Evolutionary conservation across 2,888 invertebrate species (phyloP), one percentile per base, ranked within the genome.

Genomic region (Boloria euphrosyne): DNA sequence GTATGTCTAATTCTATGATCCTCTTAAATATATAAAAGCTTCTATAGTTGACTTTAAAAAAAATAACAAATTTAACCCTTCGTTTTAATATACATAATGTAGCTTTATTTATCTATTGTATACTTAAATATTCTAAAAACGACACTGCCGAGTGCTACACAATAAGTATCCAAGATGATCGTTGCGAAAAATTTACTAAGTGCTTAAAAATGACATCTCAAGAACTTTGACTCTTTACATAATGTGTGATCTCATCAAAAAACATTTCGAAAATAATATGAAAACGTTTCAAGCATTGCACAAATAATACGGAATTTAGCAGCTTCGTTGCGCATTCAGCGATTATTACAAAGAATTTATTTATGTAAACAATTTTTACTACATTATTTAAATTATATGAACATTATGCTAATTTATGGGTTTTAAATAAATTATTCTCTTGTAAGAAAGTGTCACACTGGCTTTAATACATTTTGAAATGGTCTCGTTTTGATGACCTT

Each of bases 281-380:
- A 31, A n/a, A 51, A 54, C 51, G 17, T 46, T 22, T 46, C 14
- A 57, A 57, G 14, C 18, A 44, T 62, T 68, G 59, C 52, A 50
- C 49, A 53, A 70, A 70, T 55, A 60, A 62, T 52, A 31, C 61
- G 62, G 49, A 64, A 64, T 66, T 68, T 46, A 69, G 62, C 55
- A 65, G n/a, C 46, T 17, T 52, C 63, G 53, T 68, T 68, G 66
- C 63, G 68, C 61, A 70, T 70, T 61, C 60, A 22, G 68, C 44
- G 53, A 49, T 58, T 16, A 63, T 70, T 68, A 58, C 68, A 68
- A 61, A 63, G 27, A 59, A 53, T 52, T 59, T 7, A 31, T 49
- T 18, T 59, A 50, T 49, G 38, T 38, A 4, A 5, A n/a, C 2
- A 18, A 18, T 43, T 55, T n/a, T 46, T 55, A 59, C 53, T 50